phyloP scores from a whole-genome alignment of 2,888 invertebrate species.

The Aphidius colemani region DNA sequence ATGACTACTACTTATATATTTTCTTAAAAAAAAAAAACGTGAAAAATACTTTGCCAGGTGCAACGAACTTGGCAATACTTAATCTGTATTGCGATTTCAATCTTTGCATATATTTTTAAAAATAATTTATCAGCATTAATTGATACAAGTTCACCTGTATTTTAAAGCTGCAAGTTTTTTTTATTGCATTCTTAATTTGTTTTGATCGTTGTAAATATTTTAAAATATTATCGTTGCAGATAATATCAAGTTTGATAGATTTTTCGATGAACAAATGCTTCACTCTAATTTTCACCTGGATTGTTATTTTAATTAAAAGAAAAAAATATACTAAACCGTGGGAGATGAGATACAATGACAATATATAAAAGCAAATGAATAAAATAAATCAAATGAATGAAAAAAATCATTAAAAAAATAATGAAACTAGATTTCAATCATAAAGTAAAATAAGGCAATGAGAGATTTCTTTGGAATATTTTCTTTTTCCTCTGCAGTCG shows the following conservation, averaged over 20 bases:
- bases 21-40: conserved; percentile 3
- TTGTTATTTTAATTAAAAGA: too few relatives aligned
- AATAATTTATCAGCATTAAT: too few relatives aligned
- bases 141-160: too few relatives aligned
- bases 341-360: conserved; percentile 16
- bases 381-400: conserved; percentile 2
- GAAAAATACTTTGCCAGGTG: conserved; percentile 15
- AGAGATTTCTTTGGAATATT: conserved; percentile 10
- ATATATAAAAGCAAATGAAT: neutral
- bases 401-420: neutral
- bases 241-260: too few relatives aligned
- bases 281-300: too few relatives aligned
- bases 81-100: conserved; percentile 2
- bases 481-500: conserved; percentile 16
- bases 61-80: conserved; percentile 16
- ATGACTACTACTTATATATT: conserved; percentile 9
- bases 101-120: neutral
- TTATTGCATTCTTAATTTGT: too few relatives aligned
- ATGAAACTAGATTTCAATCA: conserved; percentile 11
- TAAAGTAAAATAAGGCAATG: conserved; percentile 19
- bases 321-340: conserved; percentile 9
- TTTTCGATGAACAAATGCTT: too few relatives aligned
- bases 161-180: too few relatives aligned
- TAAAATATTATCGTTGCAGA: too few relatives aligned
- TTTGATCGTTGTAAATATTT: too few relatives aligned